Evolutionary conservation across 2,888 invertebrate species (phyloP).

Genomic region (Mesorhabditis belari): DNA sequence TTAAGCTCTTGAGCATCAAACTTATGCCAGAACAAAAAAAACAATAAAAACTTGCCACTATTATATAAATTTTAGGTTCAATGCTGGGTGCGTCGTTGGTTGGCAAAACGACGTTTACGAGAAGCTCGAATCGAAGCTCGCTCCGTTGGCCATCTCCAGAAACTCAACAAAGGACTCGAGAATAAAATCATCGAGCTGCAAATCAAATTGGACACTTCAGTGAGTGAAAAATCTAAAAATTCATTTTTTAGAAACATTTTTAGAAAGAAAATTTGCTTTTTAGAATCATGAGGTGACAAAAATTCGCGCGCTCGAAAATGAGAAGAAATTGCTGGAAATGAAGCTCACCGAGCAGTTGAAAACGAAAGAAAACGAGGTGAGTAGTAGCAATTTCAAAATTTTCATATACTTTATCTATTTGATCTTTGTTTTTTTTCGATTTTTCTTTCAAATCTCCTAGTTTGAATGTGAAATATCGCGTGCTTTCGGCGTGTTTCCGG

Average conservation of each 20-base stretch:
- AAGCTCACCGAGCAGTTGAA: not conserved
- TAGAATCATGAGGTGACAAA: not conserved
- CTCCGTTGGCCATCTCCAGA: conserved; percentile 87
- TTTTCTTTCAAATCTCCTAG: no score
- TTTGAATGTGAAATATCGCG: no score
- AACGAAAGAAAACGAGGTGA: not conserved
- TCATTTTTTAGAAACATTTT: no score
- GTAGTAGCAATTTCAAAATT: not conserved
- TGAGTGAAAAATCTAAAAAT: no score
- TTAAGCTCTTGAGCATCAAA: no score
- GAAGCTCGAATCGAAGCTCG: conserved; percentile 83
- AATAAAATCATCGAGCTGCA: conserved; percentile 96
- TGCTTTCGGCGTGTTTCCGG: no score
- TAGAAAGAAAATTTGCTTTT: not conserved
- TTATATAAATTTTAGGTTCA: conserved; percentile 31
- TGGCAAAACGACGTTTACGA: conserved; percentile 76
- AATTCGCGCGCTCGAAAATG: not conserved
- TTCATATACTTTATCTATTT: not conserved
- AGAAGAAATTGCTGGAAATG: not conserved
- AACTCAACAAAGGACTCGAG: conserved; percentile 84
- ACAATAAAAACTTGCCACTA: no score
- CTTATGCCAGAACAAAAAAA: no score
- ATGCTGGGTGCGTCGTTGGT: conserved; percentile 63
- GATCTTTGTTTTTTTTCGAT: not conserved
- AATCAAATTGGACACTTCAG: conserved; percentile 76